Conservation (phyloP, 2,888 invertebrate genomes). For the Acrocyrtus sp. region DNA sequence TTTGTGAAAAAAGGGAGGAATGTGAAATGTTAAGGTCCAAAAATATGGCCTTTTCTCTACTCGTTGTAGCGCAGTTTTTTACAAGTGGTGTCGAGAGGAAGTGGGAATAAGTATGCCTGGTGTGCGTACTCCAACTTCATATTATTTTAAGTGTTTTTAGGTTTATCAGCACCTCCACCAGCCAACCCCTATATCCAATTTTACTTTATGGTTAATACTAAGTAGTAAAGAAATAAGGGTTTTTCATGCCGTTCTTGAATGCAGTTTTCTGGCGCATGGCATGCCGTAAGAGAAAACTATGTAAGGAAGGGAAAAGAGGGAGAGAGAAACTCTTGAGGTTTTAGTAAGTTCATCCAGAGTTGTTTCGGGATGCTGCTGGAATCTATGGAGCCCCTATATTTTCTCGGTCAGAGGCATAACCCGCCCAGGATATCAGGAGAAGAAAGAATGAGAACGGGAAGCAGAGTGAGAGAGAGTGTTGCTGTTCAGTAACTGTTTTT, state of each 20-base stretch:
- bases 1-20: constrained; percentile 37
- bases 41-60: constrained; percentile 8
- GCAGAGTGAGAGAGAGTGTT: not conserved
- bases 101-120: constrained; percentile 5
- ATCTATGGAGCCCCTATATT: constrained; percentile 43
- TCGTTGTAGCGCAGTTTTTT: not conserved
- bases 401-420: constrained; percentile 46
- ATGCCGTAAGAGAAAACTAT: constrained; percentile 39
- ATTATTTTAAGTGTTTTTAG: constrained; percentile 41
- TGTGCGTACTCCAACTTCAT: constrained; percentile 4
- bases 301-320: constrained; percentile 19
- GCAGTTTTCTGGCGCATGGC: constrained; percentile 53
- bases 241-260: constrained; percentile 28
- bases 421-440: constrained; percentile 31
- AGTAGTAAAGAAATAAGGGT: constrained; percentile 12
- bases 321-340: constrained; percentile 49
- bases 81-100: constrained; percentile 14
- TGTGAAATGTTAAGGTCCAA: constrained; percentile 35
- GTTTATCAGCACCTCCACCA: constrained; percentile 51
- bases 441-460: constrained; percentile 12
- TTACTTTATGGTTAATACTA: constrained; percentile 33
- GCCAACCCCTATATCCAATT: constrained; percentile 26
- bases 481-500: constrained; percentile 8
- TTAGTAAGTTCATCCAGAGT: constrained; percentile 45
- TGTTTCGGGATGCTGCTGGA: constrained; percentile 41